Base-by-base conservation (phyloP, 2,888 invertebrate species). In the Cosmia trapezina region DNA sequence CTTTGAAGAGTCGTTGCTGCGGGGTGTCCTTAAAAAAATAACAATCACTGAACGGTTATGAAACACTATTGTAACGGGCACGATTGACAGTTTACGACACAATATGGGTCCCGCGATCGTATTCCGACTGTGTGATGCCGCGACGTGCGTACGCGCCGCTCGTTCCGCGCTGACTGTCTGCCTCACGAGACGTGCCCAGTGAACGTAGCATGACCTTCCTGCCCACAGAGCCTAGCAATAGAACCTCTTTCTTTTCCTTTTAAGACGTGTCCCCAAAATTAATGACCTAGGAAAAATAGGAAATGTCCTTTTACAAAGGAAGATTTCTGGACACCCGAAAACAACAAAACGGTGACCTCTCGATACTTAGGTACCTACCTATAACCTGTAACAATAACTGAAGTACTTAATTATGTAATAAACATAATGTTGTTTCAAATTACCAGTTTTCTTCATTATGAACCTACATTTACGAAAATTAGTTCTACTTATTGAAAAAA, bases 201-300 rank as follows among this genome's bases (percentile, higher is more conserved):
- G 95, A 95, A 95, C 93, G 95, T 94, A 88, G 90, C 86, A 83
- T 94, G 95, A 94, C 95, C 95, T 95, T 95, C 93, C 94, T 93
- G 92, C 95, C 94, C 92, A 95, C 93, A 85, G 86, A 92, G 92
- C 93, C 92, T 93, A 91, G 93, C 91, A 85, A 90, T 91, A 91
- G 89, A 93, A 89, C 92, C 92, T 93, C 92, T 92, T 92, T 93
- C 92, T 92, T 92, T 93, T 91, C 92, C 92, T 90, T 91, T 89
- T 87, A 80, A 90, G 89, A 89, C 80, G 73, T 89, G 87, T 82
- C 83, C 87, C 88, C 86, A 92, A 91, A 90, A 86, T 78, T 79
- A 59, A 80, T 76, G 81, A 83, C 88, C 87, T 71, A 65, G 61
- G 64, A 74, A 76, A 75, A 69, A 66, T 60, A 17, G 53, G 53